Percentiles rank a stretch among this genome's conserved stretches.
phyloP scores from a whole-genome alignment of 2,113 vertebrate genomes.

The Cyprinodon brontotheroides region DNA sequence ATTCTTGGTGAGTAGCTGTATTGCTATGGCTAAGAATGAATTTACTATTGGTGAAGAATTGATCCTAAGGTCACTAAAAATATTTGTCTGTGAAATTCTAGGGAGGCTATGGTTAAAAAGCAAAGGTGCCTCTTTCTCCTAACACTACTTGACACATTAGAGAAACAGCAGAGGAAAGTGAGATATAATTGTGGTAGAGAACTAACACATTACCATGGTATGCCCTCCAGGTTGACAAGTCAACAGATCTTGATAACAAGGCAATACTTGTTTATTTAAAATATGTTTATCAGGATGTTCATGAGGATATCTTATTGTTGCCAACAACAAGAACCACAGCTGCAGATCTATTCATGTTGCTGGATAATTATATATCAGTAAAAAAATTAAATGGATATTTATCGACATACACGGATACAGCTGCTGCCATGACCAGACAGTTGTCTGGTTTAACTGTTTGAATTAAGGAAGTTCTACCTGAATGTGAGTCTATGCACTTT shows the following conservation, averaged over 20 bases:
- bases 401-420: not conserved
- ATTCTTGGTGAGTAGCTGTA: too few species aligned
- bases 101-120: not conserved
- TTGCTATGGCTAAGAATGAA: too few species aligned
- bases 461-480: not conserved
- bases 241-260: slow-evolving; percentile 6
- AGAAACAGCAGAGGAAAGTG: slow-evolving; percentile 11
- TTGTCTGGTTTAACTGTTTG: slow-evolving; percentile 5
- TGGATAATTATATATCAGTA: not conserved
- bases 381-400: slow-evolving; percentile 6
- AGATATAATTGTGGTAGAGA: not conserved
- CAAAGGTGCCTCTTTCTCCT: not conserved
- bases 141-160: not conserved
- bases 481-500: not conserved
- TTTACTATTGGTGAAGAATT: too few species aligned
- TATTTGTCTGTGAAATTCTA: too few species aligned
- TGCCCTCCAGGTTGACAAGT: not conserved
- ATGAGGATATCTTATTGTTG: not conserved
- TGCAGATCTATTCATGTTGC: not conserved
- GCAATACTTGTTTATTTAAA: not conserved
- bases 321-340: too few species aligned
- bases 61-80: too few species aligned
- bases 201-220: not conserved
- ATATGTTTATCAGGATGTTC: not conserved
- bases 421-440: slow-evolving; percentile 1